These are phyloP conservation scores for Silurus meridionalis DNA, from an alignment of 2,113 vertebrate genomes.

Conservation along the genomic window DNA sequence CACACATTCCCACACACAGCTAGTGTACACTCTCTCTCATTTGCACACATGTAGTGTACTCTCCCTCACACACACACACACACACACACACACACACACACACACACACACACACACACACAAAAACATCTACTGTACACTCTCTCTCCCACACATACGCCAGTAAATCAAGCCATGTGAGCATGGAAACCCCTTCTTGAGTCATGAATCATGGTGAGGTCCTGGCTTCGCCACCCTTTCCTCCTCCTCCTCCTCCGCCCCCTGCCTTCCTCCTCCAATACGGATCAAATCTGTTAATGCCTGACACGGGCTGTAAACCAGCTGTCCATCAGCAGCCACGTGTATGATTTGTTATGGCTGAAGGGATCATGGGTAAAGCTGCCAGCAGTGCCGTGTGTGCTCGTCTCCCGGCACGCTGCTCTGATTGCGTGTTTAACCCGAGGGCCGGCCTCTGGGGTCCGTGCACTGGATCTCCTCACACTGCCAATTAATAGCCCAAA, in stretches of 20 bases:
- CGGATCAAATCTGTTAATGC: constrained; percentile 70
- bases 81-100: too few relatives aligned
- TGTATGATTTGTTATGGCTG: constrained; percentile 55
- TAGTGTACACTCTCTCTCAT: not conserved
- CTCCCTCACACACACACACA: too few relatives aligned
- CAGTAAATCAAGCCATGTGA: constrained; percentile 48
- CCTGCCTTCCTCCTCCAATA: constrained; percentile 55
- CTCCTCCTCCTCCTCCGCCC: constrained; percentile 9
- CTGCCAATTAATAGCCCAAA: constrained; percentile 43
- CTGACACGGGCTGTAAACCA: constrained; percentile 62
- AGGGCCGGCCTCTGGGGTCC: constrained; percentile 25
- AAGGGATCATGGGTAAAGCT: constrained; percentile 50
- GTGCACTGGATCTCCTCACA: constrained; percentile 48
- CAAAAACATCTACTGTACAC: not conserved
- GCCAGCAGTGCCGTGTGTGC: constrained; percentile 36
- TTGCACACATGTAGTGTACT: too few relatives aligned
- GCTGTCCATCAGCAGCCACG: constrained; percentile 55
- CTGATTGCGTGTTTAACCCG: constrained; percentile 54
- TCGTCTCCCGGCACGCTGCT: constrained; percentile 38
- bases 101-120: too few relatives aligned
- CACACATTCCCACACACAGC: constrained; percentile 6
- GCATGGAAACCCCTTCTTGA: constrained; percentile 50
- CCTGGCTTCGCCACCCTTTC: constrained; percentile 33
- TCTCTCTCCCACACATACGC: not conserved
- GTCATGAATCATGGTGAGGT: constrained; percentile 52